phyloP scores from a whole-genome alignment of 2,888 invertebrate species.

The Pristionchus exspectatus region DNA sequence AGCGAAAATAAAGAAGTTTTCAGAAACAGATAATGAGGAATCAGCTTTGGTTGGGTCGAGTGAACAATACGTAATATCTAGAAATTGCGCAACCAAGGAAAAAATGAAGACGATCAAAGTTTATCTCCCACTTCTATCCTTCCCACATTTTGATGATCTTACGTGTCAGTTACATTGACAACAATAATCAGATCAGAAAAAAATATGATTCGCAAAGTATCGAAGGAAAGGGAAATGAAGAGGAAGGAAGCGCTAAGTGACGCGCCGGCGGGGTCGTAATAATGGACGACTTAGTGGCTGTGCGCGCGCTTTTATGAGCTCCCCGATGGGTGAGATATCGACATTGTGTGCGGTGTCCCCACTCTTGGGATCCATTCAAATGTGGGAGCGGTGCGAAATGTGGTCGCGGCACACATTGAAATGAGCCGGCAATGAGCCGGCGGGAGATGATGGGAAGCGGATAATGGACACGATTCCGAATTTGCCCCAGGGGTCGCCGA shows the following conservation, averaged over 20 bases:
- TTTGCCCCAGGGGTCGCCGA: neutral
- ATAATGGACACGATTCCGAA: neutral
- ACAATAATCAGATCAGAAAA: too few species aligned
- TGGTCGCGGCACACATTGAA: slow-evolving; percentile 18
- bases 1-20: too few species aligned
- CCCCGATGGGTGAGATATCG: slow-evolving; percentile 39
- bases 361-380: slow-evolving; percentile 38
- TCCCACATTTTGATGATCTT: too few species aligned
- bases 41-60: too few species aligned
- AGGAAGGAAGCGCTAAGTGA: slow-evolving; percentile 18
- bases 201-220: too few species aligned
- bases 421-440: neutral
- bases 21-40: too few species aligned
- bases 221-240: too few species aligned
- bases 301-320: slow-evolving; percentile 34
- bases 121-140: too few species aligned
- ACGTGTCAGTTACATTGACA: too few species aligned
- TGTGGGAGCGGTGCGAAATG: slow-evolving; percentile 14
- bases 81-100: too few species aligned
- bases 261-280: slow-evolving; percentile 24
- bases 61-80: too few species aligned
- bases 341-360: neutral
- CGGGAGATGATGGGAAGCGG: neutral
- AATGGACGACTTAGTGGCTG: neutral
- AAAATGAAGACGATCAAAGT: too few species aligned